Evolutionary conservation across 2,113 vertebrate species (phyloP).

Genomic region (Ammodytes marinus): DNA sequence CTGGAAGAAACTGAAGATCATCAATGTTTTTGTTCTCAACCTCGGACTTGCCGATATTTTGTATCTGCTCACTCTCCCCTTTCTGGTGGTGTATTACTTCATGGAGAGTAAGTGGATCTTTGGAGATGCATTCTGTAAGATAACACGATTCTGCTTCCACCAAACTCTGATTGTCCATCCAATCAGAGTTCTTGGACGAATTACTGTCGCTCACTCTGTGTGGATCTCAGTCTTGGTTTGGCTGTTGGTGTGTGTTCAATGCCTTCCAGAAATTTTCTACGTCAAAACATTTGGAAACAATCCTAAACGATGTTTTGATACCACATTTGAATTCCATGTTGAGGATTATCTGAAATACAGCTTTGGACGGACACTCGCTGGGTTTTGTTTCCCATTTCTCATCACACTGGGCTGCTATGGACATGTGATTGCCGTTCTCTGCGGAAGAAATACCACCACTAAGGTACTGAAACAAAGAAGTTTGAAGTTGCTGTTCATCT

Average conservation of each 20-base stretch:
- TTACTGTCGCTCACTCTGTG: conserved; percentile 38
- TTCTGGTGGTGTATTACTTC: conserved; percentile 83
- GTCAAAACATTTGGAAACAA: conserved; percentile 30
- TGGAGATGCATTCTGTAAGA: conserved; percentile 83
- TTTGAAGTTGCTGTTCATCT: conserved; percentile 80
- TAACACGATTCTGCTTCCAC: conserved; percentile 85
- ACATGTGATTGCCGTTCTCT: conserved; percentile 80
- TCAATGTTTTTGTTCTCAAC: conserved; percentile 84
- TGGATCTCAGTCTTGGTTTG: conserved; percentile 78
- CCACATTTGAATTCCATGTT: conserved; percentile 11
- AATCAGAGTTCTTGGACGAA: conserved; percentile 80
- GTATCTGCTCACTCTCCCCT: conserved; percentile 87
- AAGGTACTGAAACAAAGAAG: conserved; percentile 75
- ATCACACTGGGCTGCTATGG: conserved; percentile 86
- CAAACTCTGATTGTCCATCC: too few species aligned
- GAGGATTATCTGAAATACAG: conserved; percentile 81
- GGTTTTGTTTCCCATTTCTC: conserved; percentile 84
- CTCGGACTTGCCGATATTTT: conserved; percentile 86
- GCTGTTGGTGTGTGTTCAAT: conserved; percentile 80
- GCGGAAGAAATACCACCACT: conserved; percentile 67
- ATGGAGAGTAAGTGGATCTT: conserved; percentile 79
- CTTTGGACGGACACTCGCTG: conserved; percentile 72
- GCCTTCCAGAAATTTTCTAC: conserved; percentile 81
- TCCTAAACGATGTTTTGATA: conserved; percentile 68
- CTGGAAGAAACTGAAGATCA: conserved; percentile 59